Evolutionary conservation across 1,140 invertebrate species (phyloP), one percentile per base, ranked within the genome.

Genomic region (Bactericera cockerelli): DNA sequence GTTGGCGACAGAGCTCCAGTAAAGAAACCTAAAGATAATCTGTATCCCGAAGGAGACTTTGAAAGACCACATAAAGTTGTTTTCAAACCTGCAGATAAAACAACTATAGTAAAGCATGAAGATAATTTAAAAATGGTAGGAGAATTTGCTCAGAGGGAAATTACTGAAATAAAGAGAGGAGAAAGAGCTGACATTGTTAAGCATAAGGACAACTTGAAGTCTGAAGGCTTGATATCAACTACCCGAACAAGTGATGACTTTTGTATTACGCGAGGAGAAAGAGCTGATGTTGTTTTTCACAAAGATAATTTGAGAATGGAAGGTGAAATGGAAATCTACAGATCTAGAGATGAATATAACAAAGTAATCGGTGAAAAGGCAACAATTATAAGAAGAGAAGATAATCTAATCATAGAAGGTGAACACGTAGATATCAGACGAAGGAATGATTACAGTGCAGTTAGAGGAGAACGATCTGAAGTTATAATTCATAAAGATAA

Each of bases 251-350:
- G 67, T 21, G 71, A 73, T 62, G 73, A 74, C 61, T 73, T 69
- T 62, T 64, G 62, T 8, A 63, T 62, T 11, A 67, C 54, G 22
- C 65, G 42, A 13, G 73, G 76, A 0, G 81, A 83, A 62, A 73
- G 78, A 63, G 75, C 76, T 38, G 69, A 74, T 10, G 77, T 78
- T 38, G 75, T 75, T 31, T 77, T 72, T 66, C 78, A 78, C 54
- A 71, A 77, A 65, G 80, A 85, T 69, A 83, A 84, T 66, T 69
- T 81, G 14, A 73, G 70, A 63, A 74, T 76, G 60, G 79, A 80
- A 70, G 82, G 81, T 14, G 72, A 79, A 8, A 80, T 82, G 64
- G 73, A 77, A 56, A 60, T 63, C 8, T 63, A 63, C 26, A 64
- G 65, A 54, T 63, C 66, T 13, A 60, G 64, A 57, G 69, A 70